These are phyloP conservation scores for Poeciliopsis occidentalis DNA, from an alignment of 2,113 vertebrate genomes.

Conservation along the genomic window DNA sequence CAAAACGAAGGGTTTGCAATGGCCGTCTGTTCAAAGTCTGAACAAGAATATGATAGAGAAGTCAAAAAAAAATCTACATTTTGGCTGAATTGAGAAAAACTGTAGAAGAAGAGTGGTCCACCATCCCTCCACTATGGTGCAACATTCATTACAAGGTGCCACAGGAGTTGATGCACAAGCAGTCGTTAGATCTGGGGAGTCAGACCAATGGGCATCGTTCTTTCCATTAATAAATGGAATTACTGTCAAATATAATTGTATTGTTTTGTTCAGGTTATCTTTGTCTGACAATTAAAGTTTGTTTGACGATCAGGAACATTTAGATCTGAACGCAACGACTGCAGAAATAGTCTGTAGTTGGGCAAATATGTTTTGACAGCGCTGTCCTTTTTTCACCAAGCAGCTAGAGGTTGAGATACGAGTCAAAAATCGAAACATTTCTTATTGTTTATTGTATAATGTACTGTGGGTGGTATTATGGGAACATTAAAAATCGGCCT, in stretches of 20 bases:
- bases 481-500: neutral
- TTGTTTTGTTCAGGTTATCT: neutral
- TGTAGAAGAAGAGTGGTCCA: neutral
- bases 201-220: neutral
- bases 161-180: neutral
- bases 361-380: neutral
- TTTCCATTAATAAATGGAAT: neutral
- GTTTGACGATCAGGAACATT: neutral
- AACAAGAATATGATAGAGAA: too few relatives aligned
- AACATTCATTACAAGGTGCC: neutral
- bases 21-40: too few relatives aligned
- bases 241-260: neutral
- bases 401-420: neutral
- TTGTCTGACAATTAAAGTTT: neutral
- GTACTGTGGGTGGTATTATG: too few relatives aligned
- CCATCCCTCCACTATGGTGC: neutral
- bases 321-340: too few relatives aligned
- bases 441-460: too few relatives aligned
- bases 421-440: too few relatives aligned
- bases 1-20: too few relatives aligned
- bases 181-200: neutral
- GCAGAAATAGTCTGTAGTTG: too few relatives aligned
- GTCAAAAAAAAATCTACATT: too few relatives aligned
- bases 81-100: neutral
- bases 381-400: neutral